Evolutionary conservation across 2,888 invertebrate species (phyloP).

Genomic region (Euzophera pinguis): DNA sequence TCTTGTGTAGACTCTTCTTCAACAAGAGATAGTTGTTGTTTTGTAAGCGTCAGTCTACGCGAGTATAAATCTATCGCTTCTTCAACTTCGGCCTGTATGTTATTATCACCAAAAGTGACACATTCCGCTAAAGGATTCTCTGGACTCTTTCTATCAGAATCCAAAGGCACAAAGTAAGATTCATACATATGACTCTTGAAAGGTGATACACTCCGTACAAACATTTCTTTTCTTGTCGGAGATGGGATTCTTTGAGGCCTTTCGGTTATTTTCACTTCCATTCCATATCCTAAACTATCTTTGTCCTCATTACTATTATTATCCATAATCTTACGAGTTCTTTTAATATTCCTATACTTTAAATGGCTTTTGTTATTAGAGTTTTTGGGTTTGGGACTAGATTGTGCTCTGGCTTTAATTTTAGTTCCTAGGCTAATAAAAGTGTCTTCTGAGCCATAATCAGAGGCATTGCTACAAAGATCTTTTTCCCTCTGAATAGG

Average conservation of each 20-base stretch:
- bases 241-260: conserved; percentile 37
- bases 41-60: conserved; percentile 48
- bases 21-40: conserved; percentile 70
- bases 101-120: conserved; percentile 45
- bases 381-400: conserved; percentile 49
- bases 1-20: conserved; percentile 76
- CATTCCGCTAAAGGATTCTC: conserved; percentile 39
- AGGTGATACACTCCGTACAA: conserved; percentile 45
- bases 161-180: conserved; percentile 59
- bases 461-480: conserved; percentile 66
- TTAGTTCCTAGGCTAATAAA: conserved; percentile 72
- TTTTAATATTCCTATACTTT: conserved; percentile 59
- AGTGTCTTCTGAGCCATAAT: conserved; percentile 74
- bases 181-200: conserved; percentile 50
- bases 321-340: conserved; percentile 52
- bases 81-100: conserved; percentile 44
- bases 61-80: conserved; percentile 56
- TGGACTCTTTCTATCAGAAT: conserved; percentile 35
- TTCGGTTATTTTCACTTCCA: conserved; percentile 65
- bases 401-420: conserved; percentile 74
- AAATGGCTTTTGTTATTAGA: conserved; percentile 50
- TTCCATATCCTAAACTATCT: conserved; percentile 46
- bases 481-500: conserved; percentile 43
- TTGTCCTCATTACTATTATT: conserved; percentile 36
- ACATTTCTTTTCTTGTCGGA: conserved; percentile 44